A percentile compares a stretch with the other conserved stretches of the same genome.
phyloP scores from a whole-genome alignment of 2,113 vertebrate genomes.

The Rynchops niger region DNA sequence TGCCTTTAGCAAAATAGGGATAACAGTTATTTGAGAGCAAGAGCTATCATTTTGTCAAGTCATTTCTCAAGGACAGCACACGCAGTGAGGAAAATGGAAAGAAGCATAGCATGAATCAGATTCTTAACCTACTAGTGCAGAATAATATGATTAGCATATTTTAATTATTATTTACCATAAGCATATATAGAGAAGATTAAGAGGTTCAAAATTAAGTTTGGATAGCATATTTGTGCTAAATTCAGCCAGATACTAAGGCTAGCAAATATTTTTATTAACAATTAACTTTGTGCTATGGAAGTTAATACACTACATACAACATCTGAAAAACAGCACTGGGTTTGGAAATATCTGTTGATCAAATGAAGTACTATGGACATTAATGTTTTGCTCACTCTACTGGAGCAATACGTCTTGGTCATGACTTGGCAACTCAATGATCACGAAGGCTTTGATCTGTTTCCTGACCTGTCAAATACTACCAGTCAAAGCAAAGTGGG shows the following conservation, averaged over 20 bases:
- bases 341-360: background rate
- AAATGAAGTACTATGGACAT: background rate
- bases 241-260: background rate
- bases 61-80: background rate
- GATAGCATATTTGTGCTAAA: background rate
- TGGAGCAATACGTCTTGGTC: background rate
- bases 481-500: background rate
- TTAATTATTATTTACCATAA: background rate
- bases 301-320: background rate
- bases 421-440: background rate
- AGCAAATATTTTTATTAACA: background rate
- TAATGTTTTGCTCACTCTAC: background rate
- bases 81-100: background rate
- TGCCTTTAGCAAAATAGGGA: background rate
- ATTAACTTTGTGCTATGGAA: background rate
- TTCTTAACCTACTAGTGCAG: background rate
- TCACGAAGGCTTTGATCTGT: background rate
- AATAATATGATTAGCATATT: background rate
- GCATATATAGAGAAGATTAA: background rate
- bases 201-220: background rate
- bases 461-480: background rate
- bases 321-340: background rate
- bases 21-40: background rate
- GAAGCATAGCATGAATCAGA: background rate
- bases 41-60: background rate